phyloP scores from a whole-genome alignment of 2,797 vertebrate species.

The Tachyglossus aculeatus region DNA sequence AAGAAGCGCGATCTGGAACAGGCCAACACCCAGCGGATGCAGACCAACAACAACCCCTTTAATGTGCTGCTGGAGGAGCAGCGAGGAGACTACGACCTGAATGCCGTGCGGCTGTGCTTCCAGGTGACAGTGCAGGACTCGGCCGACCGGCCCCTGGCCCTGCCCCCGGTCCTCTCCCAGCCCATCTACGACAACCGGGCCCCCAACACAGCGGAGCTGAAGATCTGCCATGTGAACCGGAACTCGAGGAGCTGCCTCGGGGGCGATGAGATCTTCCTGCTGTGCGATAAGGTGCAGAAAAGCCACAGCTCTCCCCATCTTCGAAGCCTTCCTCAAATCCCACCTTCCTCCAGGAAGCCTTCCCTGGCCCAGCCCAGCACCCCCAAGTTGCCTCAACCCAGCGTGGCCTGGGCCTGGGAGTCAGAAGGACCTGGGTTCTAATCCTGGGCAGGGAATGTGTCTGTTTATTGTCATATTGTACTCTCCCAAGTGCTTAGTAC shows the following conservation, averaged over 20 bases:
- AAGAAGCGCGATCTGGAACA: slow-evolving; percentile 93
- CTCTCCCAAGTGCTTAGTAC: no score
- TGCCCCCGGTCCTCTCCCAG: slow-evolving; percentile 85
- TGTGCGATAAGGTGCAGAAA: slow-evolving; percentile 96
- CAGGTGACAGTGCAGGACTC: slow-evolving; percentile 79
- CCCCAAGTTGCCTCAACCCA: no score
- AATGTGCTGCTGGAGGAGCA: slow-evolving; percentile 75
- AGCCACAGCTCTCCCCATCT: no score
- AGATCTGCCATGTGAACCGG: slow-evolving; percentile 90
- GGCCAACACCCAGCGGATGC: slow-evolving; percentile 86
- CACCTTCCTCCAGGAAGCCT: no score
- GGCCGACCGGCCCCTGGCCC: slow-evolving; percentile 55
- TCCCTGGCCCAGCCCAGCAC: no score
- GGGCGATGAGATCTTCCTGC: slow-evolving; percentile 90
- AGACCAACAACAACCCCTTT: slow-evolving; percentile 91
- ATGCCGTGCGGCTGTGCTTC: slow-evolving; percentile 91
- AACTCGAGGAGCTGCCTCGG: slow-evolving; percentile 89
- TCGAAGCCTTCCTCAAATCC: no score
- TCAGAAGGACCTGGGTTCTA: no score
- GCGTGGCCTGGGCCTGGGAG: no score
- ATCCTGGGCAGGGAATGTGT: no score
- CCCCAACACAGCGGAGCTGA: slow-evolving; percentile 83
- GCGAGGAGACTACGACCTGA: slow-evolving; percentile 91
- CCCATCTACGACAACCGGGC: slow-evolving; percentile 93
- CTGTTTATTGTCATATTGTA: no score